Evolutionary conservation across 1,140 invertebrate species (phyloP).

Genomic region (Apis laboriosa): DNA sequence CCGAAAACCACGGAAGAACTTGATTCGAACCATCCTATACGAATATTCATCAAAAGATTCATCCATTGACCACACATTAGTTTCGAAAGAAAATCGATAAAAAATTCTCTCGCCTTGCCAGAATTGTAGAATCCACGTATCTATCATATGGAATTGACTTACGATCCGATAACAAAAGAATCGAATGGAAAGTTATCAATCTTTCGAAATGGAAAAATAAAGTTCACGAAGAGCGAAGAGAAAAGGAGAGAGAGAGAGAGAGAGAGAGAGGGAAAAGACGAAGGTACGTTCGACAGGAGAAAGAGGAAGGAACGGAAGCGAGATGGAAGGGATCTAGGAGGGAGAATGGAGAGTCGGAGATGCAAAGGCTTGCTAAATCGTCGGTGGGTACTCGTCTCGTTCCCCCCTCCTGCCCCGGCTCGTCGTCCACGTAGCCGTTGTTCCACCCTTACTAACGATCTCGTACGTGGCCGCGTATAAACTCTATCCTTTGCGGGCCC

Average conservation of each 20-base stretch:
- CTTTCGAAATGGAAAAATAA: neutral
- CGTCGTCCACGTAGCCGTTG: conserved; percentile 59
- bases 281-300: conserved; percentile 24
- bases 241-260: conserved; percentile 8
- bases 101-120: too few species aligned
- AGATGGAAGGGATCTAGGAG: conserved; percentile 48
- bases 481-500: conserved; percentile 9
- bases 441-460: conserved; percentile 75
- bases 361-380: conserved; percentile 66
- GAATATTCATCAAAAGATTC: too few species aligned
- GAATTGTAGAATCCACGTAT: too few species aligned
- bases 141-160: too few species aligned
- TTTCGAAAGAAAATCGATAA: too few species aligned
- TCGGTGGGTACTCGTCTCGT: conserved; percentile 56
- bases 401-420: conserved; percentile 45
- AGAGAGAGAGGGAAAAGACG: conserved; percentile 31
- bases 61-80: too few species aligned
- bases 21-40: too few species aligned
- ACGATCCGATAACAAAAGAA: too few species aligned
- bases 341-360: conserved; percentile 41
- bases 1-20: too few species aligned
- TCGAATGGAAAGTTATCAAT: too few species aligned
- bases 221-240: conserved; percentile 10
- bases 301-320: conserved; percentile 40
- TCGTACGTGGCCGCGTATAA: conserved; percentile 63